phyloP scores from a whole-genome alignment of 2,797 vertebrate genomes.

The Nannoperca australis region DNA sequence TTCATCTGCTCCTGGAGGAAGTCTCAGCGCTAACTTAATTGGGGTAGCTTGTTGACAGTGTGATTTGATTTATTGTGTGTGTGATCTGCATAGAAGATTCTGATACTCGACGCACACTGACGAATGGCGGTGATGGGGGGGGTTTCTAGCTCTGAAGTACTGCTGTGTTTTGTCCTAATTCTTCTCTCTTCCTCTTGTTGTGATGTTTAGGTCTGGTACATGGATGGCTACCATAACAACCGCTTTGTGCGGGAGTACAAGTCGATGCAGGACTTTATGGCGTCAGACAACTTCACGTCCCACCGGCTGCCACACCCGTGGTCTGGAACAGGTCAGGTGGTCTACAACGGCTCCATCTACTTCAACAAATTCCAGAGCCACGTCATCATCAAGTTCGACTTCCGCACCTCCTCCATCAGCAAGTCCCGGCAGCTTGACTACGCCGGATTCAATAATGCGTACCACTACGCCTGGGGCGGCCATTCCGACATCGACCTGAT shows the following conservation, averaged over 20 bases:
- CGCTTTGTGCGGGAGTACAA: conserved; percentile 96
- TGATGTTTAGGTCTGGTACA: conserved; percentile 94
- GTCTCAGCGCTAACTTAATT: conserved; percentile 67
- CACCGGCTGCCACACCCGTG: conserved; percentile 98
- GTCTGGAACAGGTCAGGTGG: conserved; percentile 97
- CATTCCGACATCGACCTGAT: conserved; percentile 99
- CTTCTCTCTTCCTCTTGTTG: background rate
- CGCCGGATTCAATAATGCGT: conserved; percentile 96
- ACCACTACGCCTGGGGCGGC: conserved; percentile 98
- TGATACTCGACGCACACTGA: conserved; percentile 17
- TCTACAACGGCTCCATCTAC: conserved; percentile 98
- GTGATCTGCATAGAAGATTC: conserved; percentile 46
- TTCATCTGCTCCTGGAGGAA: conserved; percentile 40
- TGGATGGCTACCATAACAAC: conserved; percentile 99
- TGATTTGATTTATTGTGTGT: conserved; percentile 63
- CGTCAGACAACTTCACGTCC: conserved; percentile 96
- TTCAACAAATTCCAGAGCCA: conserved; percentile 99
- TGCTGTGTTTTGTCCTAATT: background rate
- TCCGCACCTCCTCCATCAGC: conserved; percentile 94
- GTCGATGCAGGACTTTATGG: conserved; percentile 96
- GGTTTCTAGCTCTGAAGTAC: background rate
- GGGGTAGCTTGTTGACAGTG: conserved; percentile 64
- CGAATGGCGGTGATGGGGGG: background rate
- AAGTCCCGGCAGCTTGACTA: conserved; percentile 95
- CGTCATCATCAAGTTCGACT: conserved; percentile 96